A percentile compares a stretch with the other conserved stretches of the same genome.
Evolutionary conservation across 1,140 invertebrate species (phyloP).

Genomic region (Armadillidium nasatum): DNA sequence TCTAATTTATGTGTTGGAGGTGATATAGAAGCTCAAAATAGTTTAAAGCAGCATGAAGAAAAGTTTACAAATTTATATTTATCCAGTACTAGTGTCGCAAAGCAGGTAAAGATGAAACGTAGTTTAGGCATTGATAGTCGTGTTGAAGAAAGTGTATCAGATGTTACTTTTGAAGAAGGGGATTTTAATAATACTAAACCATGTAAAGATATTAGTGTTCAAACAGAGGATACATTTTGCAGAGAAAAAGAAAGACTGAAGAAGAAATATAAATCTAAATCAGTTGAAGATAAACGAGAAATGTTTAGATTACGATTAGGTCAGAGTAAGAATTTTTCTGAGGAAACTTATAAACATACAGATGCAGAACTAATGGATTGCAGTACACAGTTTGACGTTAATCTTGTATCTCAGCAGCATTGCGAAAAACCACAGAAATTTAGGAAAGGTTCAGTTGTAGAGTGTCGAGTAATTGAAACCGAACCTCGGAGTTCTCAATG

Average conservation of each 20-base stretch:
- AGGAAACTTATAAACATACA: not conserved
- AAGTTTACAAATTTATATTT: too few relatives aligned
- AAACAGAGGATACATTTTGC: not conserved
- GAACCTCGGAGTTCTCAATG: conserved; percentile 33
- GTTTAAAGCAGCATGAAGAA: too few relatives aligned
- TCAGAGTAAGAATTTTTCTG: not conserved
- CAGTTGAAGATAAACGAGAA: not conserved
- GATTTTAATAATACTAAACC: not conserved
- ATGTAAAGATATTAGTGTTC: not conserved
- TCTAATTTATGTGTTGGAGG: too few relatives aligned
- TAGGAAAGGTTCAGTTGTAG: conserved; percentile 22
- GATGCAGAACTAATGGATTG: too few relatives aligned
- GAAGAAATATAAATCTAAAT: not conserved
- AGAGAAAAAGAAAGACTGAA: not conserved
- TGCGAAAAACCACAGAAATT: not conserved
- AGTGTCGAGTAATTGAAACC: conserved; percentile 37
- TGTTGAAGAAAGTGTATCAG: not conserved
- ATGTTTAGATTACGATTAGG: not conserved
- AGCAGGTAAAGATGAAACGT: not conserved
- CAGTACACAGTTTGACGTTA: too few relatives aligned
- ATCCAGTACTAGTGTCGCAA: too few relatives aligned
- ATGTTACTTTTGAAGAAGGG: not conserved
- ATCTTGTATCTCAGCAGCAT: too few relatives aligned
- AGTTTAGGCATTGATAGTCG: not conserved
- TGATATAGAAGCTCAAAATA: too few relatives aligned